Base-by-base conservation (phyloP, 35 echinoderm and acorn worm species). In the Apostichopus parvimensis region DNA sequence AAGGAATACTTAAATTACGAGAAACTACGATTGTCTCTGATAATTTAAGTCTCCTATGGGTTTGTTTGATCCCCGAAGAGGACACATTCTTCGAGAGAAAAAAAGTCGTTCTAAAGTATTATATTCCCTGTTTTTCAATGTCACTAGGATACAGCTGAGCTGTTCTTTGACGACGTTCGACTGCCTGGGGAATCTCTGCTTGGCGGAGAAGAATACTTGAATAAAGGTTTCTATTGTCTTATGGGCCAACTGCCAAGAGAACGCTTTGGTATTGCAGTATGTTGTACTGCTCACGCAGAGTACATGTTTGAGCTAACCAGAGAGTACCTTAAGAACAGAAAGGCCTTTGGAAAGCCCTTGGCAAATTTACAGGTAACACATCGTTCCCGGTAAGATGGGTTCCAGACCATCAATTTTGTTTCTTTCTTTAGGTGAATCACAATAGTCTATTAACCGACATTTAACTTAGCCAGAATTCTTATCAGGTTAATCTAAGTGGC, bases 161-260 rank as follows among this genome's bases (percentile, higher is more conserved):
- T 96, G 4, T 96, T 93, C 68, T 96, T 96, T 79, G 92, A 96
- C 79, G 95, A 96, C 89, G 95, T 96, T 5, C 79, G 95, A 64
- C 82, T 96, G 10, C 95, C 95, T 54, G 57, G 70, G 22, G 80
- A 80, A 76, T 81, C 92, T 8, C 60, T 96, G 20, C 23, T 96
- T 78, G 95, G 95, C 1, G 65, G 70, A 60, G 94, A 95, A 78
- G 45, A 82, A 57, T 54, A 54, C 14, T 24, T 82, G 14, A 96
- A 96, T 57, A 80, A 91, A 79, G 95, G 95, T 13, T 96, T 96
- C 77, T 92, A 91, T 64, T 90, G 79, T 53, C 77, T 96, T 12
- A 96, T 96, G 95, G 91, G 93, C 4, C 92, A 96, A 68, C 77
- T 96, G 12, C 95, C 95, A 79, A n/a, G 92, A 17, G 95, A 96